Percentiles rank a stretch among this genome's conserved stretches.
Evolutionary conservation across 1,140 invertebrate species (phyloP).

Genomic region (Cyclina sinensis): DNA sequence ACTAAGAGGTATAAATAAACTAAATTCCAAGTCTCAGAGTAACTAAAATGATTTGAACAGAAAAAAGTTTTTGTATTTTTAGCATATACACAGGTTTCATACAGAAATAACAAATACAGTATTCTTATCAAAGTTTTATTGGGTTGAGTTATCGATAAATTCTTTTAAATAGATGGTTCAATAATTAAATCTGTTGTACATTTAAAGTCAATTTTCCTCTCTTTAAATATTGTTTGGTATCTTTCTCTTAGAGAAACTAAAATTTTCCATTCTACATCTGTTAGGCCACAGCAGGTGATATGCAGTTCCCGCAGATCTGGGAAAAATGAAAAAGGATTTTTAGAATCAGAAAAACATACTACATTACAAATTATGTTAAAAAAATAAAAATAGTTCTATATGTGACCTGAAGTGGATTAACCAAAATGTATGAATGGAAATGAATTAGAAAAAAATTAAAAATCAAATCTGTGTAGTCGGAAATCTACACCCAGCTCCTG

Average conservation of each 20-base stretch:
- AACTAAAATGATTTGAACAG: too few species aligned
- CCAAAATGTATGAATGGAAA: not conserved
- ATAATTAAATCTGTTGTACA: constrained; percentile 29
- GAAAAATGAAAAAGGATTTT: constrained; percentile 27
- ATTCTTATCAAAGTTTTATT: too few species aligned
- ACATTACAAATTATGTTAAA: too few species aligned
- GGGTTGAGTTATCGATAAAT: too few species aligned
- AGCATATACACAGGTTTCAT: too few species aligned
- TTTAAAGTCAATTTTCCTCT: constrained; percentile 48
- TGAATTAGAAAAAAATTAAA: constrained; percentile 22
- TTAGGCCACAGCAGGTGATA: constrained; percentile 62
- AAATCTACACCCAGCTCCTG: constrained; percentile 17
- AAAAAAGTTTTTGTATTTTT: too few species aligned
- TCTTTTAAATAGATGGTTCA: not conserved
- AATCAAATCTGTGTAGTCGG: constrained; percentile 52
- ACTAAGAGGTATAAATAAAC: too few species aligned
- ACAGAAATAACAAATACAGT: too few species aligned
- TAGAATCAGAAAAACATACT: too few species aligned
- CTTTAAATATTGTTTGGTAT: constrained; percentile 55
- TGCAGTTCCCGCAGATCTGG: constrained; percentile 50
- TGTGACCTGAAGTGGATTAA: constrained; percentile 44
- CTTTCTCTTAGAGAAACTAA: constrained; percentile 55
- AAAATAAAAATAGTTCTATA: not conserved
- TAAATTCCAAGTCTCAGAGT: too few species aligned
- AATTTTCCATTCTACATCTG: constrained; percentile 56